Base-by-base conservation (phyloP, 2,888 invertebrate species). In the Himalopsyche kuldschensis region DNA sequence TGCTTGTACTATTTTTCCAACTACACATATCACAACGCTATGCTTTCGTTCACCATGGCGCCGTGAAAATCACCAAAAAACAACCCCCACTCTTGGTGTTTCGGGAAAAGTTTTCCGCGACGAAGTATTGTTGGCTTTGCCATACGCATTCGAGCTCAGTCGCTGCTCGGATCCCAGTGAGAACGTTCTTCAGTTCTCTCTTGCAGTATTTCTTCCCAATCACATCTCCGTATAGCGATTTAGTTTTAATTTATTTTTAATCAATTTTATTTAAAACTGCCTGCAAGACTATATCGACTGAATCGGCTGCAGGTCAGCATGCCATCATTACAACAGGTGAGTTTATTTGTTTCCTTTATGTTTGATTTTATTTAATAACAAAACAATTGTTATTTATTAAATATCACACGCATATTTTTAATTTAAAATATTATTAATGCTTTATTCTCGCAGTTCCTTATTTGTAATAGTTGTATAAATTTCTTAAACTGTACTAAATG, bases 181-280 rank as follows among this genome's bases (percentile, higher is more conserved):
- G 78, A 17, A 5, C 30, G 24, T 77, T 35, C 17, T 24, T 30
- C 8, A 4, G 20, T 10, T 20, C 20, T 55, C 10, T 6, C 20
- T 6, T 10, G 20, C 20, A 24, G n/a, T 5, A 10, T 1, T 20
- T 4, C 5, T 55, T 55, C 55, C n/a, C 55, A 55, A 55, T 20
- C 24, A 20, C 32, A 32, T 87, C 89, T 86, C 88, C 87, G 87
- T 88, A 87, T 86, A 88, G 89, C 89, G 88, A 87, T 86, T 87
- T 69, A 20, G 77, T 63, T 80, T 80, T 83, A 77, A 80, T 27
- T 17, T 15, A 20, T 77, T 83, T 75, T 78, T 48, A 30, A 78
- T 41, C 78, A 81, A 35, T 41, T n/a, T 24, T 24, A 78, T 78
- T 48, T 78, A 5, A 55, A 55, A 1, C 63, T 8, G 35, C 8